A percentile compares a stretch with the other conserved stretches of the same genome.
Conservation (phyloP, 2,888 invertebrate genomes). For the Callinectes sapidus region DNA sequence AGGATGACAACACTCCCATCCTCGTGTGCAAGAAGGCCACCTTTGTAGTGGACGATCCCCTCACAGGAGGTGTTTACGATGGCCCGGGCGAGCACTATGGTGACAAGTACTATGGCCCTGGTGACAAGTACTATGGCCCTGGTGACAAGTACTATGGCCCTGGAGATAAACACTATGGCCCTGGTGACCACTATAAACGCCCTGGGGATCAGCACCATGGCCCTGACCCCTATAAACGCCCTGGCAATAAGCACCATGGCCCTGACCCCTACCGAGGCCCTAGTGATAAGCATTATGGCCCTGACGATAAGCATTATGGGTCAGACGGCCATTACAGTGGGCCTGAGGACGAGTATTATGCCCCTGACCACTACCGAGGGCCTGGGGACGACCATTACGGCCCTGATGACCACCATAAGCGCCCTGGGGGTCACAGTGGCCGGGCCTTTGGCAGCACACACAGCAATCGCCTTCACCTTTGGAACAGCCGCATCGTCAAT, state of each 20-base stretch:
- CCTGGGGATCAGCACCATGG: background rate
- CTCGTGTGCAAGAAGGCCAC: slow-evolving; percentile 51
- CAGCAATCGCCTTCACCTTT: background rate
- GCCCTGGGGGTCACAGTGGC: background rate
- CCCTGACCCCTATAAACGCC: background rate
- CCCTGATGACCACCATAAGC: background rate
- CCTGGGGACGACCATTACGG: background rate
- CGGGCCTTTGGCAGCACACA: background rate
- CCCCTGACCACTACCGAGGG: background rate
- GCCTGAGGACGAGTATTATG: background rate
- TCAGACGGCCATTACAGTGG: background rate
- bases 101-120: background rate
- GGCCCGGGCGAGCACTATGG: background rate
- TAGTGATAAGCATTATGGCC: background rate
- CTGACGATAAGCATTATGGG: background rate
- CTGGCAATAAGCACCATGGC: background rate
- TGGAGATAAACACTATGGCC: background rate
- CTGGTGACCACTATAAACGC: too few species aligned
- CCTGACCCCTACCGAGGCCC: background rate
- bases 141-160: background rate
- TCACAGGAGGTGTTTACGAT: background rate
- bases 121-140: background rate
- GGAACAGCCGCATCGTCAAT: slow-evolving; percentile 42
- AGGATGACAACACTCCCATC: slow-evolving; percentile 59
- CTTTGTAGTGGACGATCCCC: slow-evolving; percentile 38